Percentiles rank a stretch among this genome's conserved stretches.
phyloP scores from a whole-genome alignment of 2,888 invertebrate species.

The Pterobdella sp. region DNA sequence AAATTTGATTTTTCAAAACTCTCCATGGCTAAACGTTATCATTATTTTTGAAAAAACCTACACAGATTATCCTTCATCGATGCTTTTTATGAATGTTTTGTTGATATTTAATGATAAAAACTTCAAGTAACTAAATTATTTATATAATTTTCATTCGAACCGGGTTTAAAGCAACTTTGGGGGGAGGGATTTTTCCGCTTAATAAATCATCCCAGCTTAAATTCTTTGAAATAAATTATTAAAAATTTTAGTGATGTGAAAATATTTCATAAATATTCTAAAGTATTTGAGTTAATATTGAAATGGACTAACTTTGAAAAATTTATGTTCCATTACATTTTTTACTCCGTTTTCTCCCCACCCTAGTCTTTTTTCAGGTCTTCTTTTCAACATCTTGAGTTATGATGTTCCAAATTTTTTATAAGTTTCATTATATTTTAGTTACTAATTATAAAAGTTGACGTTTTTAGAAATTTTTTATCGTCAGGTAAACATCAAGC shows the following conservation, averaged over 20 bases:
- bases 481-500: background rate
- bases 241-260: background rate
- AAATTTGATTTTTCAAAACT: too few species aligned
- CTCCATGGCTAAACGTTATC: too few species aligned
- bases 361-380: slow-evolving; percentile 19
- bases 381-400: background rate
- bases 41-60: too few species aligned
- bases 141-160: too few species aligned
- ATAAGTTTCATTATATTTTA: background rate
- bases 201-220: background rate
- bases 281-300: background rate
- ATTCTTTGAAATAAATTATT: background rate
- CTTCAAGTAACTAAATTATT: too few species aligned
- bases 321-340: slow-evolving; percentile 3
- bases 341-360: background rate
- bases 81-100: too few species aligned
- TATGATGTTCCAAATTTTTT: background rate
- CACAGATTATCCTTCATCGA: too few species aligned
- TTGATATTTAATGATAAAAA: too few species aligned
- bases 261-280: background rate
- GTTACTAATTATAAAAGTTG: background rate
- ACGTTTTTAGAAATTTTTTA: background rate
- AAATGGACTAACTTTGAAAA: slow-evolving; percentile 4
- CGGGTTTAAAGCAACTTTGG: background rate
- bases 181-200: background rate